A percentile compares a stretch with the other conserved stretches of the same genome.
Evolutionary conservation across 2,888 invertebrate genomes (phyloP).

Genomic region (Electrophaes corylata): DNA sequence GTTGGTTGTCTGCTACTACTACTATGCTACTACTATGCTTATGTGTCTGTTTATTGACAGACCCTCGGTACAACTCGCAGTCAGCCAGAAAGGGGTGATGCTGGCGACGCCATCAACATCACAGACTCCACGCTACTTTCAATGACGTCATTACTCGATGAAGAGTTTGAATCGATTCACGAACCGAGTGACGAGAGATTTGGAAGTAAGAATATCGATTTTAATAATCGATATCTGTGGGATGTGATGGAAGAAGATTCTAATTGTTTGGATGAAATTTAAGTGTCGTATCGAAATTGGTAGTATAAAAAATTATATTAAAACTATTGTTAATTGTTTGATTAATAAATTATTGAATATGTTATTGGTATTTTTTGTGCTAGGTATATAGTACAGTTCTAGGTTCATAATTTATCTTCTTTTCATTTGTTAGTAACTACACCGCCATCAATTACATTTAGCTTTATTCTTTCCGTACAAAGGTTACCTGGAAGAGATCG

Average conservation of each 20-base stretch:
- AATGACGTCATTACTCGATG: conserved; percentile 67
- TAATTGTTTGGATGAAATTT: conserved; percentile 40
- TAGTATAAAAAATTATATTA: background rate
- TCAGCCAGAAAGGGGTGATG: conserved; percentile 67
- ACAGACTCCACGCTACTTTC: conserved; percentile 67
- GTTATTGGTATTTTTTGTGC: no score
- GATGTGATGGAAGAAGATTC: conserved; percentile 65
- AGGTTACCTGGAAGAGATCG: no score
- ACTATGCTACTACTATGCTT: background rate
- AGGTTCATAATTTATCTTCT: no score
- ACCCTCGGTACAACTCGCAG: conserved; percentile 57
- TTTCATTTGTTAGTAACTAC: no score
- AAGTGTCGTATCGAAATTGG: background rate
- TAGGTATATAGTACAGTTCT: no score
- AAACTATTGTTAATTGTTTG: conserved; percentile 9
- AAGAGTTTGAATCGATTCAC: conserved; percentile 53
- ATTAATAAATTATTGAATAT: conserved; percentile 4
- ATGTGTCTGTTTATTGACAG: conserved; percentile 43
- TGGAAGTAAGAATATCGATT: conserved; percentile 21
- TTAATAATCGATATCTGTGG: conserved; percentile 59
- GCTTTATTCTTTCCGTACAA: no score
- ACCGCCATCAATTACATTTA: no score
- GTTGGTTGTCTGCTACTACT: background rate
- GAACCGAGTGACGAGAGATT: conserved; percentile 27
- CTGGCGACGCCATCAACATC: conserved; percentile 62